These are phyloP conservation scores for Narcine bancroftii DNA, from an alignment of 2,113 vertebrate species.

Conservation along the genomic window DNA sequence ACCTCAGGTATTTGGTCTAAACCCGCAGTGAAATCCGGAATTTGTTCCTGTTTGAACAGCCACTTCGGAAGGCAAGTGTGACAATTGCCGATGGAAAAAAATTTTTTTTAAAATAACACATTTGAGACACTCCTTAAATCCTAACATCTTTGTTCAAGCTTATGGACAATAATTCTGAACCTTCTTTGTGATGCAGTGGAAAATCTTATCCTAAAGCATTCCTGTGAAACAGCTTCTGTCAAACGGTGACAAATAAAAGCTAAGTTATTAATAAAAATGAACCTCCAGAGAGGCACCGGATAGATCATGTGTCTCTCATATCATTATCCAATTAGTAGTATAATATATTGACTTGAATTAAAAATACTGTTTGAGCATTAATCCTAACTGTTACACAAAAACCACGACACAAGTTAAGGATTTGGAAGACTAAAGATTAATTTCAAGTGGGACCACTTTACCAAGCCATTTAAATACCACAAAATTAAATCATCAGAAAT, in stretches of 20 bases:
- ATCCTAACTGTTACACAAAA: background rate
- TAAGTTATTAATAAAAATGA: background rate
- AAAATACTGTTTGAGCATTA: background rate
- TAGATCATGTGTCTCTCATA: background rate
- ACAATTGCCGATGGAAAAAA: no score
- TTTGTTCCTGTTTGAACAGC: no score
- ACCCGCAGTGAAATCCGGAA: no score
- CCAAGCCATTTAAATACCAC: background rate
- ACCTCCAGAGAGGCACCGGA: background rate
- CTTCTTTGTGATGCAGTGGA: background rate
- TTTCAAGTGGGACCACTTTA: background rate
- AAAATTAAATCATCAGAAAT: constrained; percentile 23
- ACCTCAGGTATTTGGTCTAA: no score
- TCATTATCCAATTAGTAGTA: background rate
- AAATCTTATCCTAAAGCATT: background rate
- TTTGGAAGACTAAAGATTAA: background rate
- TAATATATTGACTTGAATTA: background rate
- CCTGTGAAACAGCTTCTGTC: background rate
- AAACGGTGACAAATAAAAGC: background rate
- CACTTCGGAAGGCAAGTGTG: no score
- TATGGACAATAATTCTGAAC: background rate
- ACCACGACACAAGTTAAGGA: background rate
- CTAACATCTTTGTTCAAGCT: background rate
- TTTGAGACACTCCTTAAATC: background rate
- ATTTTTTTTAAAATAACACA: no score